phyloP scores from a whole-genome alignment of 2,888 invertebrate genomes.

The Pseudoips prasinana region DNA sequence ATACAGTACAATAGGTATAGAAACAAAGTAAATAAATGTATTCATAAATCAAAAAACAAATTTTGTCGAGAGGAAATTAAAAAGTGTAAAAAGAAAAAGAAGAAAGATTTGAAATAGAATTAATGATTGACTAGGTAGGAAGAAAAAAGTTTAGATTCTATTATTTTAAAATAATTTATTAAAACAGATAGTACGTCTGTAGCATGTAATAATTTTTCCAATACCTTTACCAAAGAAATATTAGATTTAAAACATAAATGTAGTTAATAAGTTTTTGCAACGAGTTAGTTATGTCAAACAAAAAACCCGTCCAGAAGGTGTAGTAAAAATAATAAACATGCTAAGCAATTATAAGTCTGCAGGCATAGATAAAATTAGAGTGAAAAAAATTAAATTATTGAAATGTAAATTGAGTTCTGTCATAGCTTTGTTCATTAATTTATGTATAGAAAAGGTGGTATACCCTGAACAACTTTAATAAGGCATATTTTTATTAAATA shows the following conservation, averaged over 20 bases:
- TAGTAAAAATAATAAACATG: neutral
- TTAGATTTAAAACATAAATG: too few species aligned
- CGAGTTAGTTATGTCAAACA: neutral
- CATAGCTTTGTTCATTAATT: conserved; percentile 1
- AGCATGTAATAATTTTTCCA: conserved; percentile 1
- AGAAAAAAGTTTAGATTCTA: neutral
- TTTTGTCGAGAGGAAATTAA: neutral
- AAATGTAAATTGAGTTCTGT: too few species aligned
- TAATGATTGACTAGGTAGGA: neutral
- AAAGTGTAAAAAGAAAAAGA: neutral
- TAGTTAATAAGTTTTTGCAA: too few species aligned
- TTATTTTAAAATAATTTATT: neutral
- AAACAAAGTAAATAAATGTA: neutral
- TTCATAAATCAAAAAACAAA: too few species aligned
- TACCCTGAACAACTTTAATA: conserved; percentile 2
- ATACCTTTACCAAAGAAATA: conserved; percentile 3
- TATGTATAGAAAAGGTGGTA: neutral
- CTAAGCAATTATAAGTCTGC: conserved; percentile 1
- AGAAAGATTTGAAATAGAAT: conserved; percentile 2
- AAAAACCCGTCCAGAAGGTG: neutral
- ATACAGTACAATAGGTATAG: neutral
- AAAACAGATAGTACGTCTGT: neutral
- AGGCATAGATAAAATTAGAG: conserved; percentile 1
- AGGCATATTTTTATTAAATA: conserved; percentile 1
- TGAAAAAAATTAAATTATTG: neutral